Percentiles rank a stretch among this genome's conserved stretches.
phyloP scores from a whole-genome alignment of 2,888 invertebrate species.

The Macropis europaea region DNA sequence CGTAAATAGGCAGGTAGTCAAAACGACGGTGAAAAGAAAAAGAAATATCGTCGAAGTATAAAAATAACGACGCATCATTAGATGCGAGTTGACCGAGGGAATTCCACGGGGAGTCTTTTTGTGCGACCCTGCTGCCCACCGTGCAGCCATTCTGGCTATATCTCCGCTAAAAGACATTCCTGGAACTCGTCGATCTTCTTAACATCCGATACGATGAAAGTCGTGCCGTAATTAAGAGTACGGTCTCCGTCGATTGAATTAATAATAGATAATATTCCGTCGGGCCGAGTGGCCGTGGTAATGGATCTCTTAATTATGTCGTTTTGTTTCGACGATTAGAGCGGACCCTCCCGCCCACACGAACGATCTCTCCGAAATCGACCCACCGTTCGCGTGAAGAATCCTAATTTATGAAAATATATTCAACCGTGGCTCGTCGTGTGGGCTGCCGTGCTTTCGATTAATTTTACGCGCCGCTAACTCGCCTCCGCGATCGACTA shows the following conservation, averaged over 20 bases:
- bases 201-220: conserved; percentile 4
- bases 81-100: conserved; percentile 17
- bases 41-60: conserved; percentile 20
- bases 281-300: conserved; percentile 45
- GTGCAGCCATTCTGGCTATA: conserved; percentile 6
- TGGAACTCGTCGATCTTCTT: conserved; percentile 39
- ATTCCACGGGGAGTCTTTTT: conserved; percentile 31
- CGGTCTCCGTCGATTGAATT: conserved; percentile 45
- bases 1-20: conserved; percentile 31
- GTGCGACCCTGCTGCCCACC: conserved; percentile 18
- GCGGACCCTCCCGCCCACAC: conserved; percentile 54
- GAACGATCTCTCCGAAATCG: conserved; percentile 44
- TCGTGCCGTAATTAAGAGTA: conserved; percentile 48
- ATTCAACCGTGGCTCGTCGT: conserved; percentile 57
- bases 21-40: conserved; percentile 3
- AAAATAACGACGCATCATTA: conserved; percentile 46
- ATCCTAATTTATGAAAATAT: conserved; percentile 67
- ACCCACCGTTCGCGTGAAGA: conserved; percentile 27
- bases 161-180: conserved; percentile 34
- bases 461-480: conserved; percentile 44
- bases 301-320: conserved; percentile 71
- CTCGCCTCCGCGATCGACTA: conserved; percentile 13
- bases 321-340: conserved; percentile 65
- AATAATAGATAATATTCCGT: conserved; percentile 49
- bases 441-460: conserved; percentile 41